Evolutionary conservation across 2,113 vertebrate species (phyloP).

Genomic region (Lethenteron reissneri): DNA sequence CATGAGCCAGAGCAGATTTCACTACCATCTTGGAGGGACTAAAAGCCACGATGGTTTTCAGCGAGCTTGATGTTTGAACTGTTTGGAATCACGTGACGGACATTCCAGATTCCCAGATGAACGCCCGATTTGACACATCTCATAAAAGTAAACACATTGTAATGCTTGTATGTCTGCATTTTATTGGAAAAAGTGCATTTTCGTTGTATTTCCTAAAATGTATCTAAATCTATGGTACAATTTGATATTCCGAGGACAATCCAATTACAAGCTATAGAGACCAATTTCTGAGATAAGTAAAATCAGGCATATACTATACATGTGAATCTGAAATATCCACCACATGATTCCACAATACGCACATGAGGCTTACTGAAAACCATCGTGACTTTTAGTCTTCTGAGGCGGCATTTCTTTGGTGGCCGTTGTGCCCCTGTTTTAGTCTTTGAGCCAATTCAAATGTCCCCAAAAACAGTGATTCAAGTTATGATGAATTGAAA

Average conservation of each 20-base stretch:
- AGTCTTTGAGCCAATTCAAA: too few species aligned
- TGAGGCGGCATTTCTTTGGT: too few species aligned
- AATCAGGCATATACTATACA: not conserved
- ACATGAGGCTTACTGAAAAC: too few species aligned
- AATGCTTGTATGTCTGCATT: not conserved
- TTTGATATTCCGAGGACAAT: not conserved
- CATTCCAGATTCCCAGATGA: not conserved
- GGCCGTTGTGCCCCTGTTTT: too few species aligned
- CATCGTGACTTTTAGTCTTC: too few species aligned
- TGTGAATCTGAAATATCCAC: too few species aligned
- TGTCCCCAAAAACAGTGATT: too few species aligned
- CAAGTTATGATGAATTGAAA: too few species aligned
- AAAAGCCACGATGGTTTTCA: constrained; percentile 5
- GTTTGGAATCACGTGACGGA: not conserved
- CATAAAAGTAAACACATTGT: not conserved
- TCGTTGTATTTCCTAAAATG: not conserved
- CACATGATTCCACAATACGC: too few species aligned
- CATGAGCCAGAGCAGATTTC: not conserved
- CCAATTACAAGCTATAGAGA: not conserved
- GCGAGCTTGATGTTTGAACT: not conserved
- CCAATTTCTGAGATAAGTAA: not conserved
- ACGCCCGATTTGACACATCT: not conserved
- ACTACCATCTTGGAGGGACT: constrained; percentile 1
- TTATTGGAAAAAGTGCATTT: constrained; percentile 2
- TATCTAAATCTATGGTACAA: not conserved